phyloP scores from a whole-genome alignment of 2,113 vertebrate genomes.

The Oenanthe melanoleuca region DNA sequence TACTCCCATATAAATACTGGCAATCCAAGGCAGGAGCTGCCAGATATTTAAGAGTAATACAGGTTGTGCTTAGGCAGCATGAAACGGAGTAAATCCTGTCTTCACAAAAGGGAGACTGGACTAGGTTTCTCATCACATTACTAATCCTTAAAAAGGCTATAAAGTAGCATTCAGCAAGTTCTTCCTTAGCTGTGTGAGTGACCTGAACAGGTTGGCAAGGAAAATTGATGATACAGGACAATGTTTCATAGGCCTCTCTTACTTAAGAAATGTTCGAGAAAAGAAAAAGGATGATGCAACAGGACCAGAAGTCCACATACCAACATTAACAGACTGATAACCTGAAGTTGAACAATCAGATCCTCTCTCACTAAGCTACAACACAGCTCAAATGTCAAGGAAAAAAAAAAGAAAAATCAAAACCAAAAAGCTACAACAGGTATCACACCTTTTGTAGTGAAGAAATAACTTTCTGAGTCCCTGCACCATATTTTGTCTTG shows the following conservation, averaged over 20 bases:
- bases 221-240: neutral
- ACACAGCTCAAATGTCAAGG: neutral
- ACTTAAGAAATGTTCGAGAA: neutral
- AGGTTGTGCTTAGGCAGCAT: neutral
- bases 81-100: neutral
- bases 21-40: neutral
- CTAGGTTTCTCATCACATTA: neutral
- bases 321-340: neutral
- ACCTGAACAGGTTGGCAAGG: neutral
- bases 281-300: neutral
- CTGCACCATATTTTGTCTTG: conserved; percentile 12
- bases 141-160: neutral
- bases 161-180: neutral
- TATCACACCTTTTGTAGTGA: neutral
- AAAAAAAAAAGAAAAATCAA: neutral
- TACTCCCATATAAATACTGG: neutral
- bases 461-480: conserved; percentile 47
- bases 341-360: neutral
- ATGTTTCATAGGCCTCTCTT: neutral
- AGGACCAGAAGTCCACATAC: conserved; percentile 24
- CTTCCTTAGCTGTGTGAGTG: neutral
- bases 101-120: neutral
- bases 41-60: neutral
- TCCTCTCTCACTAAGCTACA: neutral
- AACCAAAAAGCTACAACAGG: neutral